These are phyloP conservation scores for Crossaster papposus DNA, from an alignment of 53 echinoderm and acorn worm species.

Conservation along the genomic window DNA sequence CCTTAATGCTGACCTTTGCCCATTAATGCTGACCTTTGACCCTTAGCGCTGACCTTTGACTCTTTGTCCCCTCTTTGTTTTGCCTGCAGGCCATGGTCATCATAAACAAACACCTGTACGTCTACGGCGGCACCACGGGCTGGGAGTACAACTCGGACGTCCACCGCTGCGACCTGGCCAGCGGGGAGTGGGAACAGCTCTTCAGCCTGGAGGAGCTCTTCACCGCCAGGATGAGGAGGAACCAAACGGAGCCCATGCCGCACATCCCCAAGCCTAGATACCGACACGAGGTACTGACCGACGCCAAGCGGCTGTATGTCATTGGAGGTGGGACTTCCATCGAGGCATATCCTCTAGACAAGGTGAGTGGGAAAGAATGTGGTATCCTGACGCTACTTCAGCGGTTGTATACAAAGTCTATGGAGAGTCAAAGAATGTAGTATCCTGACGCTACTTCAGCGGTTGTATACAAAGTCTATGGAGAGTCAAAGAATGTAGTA, in stretches of 20 bases:
- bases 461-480: no score
- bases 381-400: no score
- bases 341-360: constrained; percentile 74
- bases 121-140: constrained; percentile 91
- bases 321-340: constrained; percentile 89
- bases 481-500: no score
- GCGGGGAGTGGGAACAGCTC: constrained; percentile 75
- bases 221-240: constrained; percentile 18
- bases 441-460: no score
- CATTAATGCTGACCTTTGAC: not conserved
- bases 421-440: no score
- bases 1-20: not conserved
- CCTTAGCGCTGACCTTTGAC: not conserved
- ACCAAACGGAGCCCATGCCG: not conserved
- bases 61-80: no score
- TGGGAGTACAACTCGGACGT: constrained; percentile 90
- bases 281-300: constrained; percentile 89
- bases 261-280: constrained; percentile 75
- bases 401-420: no score
- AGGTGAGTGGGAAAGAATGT: no score
- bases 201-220: constrained; percentile 65
- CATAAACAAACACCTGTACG: constrained; percentile 66
- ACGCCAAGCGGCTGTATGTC: constrained; percentile 75
- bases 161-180: constrained; percentile 70
- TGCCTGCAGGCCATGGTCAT: constrained; percentile 72